Evolutionary conservation across 2,888 invertebrate species (phyloP).

Genomic region (Hypomecis atomaria): DNA sequence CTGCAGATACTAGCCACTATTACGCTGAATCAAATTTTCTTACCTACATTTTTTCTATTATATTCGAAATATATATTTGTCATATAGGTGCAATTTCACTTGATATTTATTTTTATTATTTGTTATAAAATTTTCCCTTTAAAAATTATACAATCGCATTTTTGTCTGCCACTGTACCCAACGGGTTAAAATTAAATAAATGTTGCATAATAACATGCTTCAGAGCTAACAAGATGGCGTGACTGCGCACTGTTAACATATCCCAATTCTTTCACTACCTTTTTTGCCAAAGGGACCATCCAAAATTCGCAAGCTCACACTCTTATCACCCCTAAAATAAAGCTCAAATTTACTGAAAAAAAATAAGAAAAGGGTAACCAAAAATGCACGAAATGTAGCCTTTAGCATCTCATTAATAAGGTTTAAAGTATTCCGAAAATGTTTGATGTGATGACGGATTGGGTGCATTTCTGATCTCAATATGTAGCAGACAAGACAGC

Average conservation of each 20-base stretch:
- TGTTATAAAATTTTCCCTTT: neutral
- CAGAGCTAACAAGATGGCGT: slow-evolving; percentile 77
- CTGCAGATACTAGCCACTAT: too few relatives aligned
- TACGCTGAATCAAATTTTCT: too few relatives aligned
- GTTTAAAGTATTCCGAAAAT: slow-evolving; percentile 3
- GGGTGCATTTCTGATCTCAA: slow-evolving; percentile 53
- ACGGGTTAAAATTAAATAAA: slow-evolving; percentile 76
- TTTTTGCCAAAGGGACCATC: slow-evolving; percentile 40
- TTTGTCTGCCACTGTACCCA: slow-evolving; percentile 38
- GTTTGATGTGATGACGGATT: slow-evolving; percentile 64
- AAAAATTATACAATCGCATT: neutral
- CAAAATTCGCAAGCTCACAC: slow-evolving; percentile 5
- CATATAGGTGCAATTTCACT: neutral
- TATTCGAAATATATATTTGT: neutral
- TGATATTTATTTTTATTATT: too few relatives aligned
- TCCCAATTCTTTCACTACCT: slow-evolving; percentile 60
- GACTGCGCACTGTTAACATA: slow-evolving; percentile 79
- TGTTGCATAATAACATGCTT: slow-evolving; percentile 78
- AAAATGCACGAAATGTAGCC: neutral
- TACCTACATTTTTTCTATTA: too few relatives aligned
- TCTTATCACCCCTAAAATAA: slow-evolving; percentile 8
- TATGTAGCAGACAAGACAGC: slow-evolving; percentile 55
- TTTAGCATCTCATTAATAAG: slow-evolving; percentile 2
- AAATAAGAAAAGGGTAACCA: neutral
- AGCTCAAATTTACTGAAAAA: slow-evolving; percentile 7